Evolutionary conservation across 2,113 vertebrate species (phyloP).

Genomic region (Cervus canadensis): DNA sequence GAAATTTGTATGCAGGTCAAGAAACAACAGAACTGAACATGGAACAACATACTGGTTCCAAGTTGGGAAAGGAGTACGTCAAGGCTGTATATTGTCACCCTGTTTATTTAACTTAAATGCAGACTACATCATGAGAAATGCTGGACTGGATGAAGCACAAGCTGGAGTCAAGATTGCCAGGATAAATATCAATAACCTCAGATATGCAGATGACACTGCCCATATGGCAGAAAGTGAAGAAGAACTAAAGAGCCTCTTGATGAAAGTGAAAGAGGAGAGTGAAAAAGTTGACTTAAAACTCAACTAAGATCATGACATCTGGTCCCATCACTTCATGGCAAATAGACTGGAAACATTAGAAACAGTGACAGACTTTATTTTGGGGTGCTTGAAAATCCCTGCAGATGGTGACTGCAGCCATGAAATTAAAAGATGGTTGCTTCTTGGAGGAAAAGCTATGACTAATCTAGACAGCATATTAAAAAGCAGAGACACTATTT

Average conservation of each 20-base stretch:
- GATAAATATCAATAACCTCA: background rate
- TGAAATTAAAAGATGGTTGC: background rate
- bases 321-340: background rate
- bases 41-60: background rate
- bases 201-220: background rate
- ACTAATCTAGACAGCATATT: background rate
- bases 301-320: background rate
- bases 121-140: background rate
- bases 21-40: background rate
- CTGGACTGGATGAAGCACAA: background rate
- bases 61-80: rapidly evolving
- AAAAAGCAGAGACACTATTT: background rate
- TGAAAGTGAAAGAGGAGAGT: background rate
- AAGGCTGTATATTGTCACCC: background rate
- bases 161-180: background rate
- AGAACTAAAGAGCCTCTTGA: background rate
- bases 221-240: background rate
- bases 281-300: background rate
- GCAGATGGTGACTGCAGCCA: background rate
- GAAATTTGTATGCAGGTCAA: background rate
- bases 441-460: background rate
- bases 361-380: background rate
- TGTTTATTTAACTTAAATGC: background rate
- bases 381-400: background rate
- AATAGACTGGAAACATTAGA: background rate